These are phyloP conservation scores for Chironomus tepperi DNA, from an alignment of 1,140 invertebrate genomes.

Conservation along the genomic window DNA sequence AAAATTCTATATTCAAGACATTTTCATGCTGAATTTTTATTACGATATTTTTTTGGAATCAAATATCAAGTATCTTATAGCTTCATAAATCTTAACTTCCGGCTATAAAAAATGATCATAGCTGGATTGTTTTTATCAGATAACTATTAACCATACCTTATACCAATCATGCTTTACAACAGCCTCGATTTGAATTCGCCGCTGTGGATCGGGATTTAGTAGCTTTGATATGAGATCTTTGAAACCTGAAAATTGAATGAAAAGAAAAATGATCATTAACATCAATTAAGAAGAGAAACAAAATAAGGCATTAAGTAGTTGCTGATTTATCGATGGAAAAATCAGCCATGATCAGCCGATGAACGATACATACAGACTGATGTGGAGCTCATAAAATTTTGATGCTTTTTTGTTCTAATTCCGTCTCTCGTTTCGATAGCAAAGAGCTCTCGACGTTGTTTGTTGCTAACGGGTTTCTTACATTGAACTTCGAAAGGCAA, in stretches of 20 bases:
- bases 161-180: not conserved
- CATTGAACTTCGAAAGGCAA: not conserved
- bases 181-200: not conserved
- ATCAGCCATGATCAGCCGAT: too few species aligned
- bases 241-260: not conserved
- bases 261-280: not conserved
- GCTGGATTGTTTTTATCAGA: not conserved
- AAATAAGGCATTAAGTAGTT: not conserved
- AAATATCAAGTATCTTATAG: not conserved
- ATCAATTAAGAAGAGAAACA: not conserved
- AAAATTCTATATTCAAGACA: not conserved
- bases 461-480: not conserved
- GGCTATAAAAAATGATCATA: not conserved
- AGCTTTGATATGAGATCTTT: not conserved
- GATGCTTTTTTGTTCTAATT: conserved; percentile 3
- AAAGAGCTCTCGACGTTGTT: not conserved
- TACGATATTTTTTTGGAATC: not conserved
- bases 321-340: too few species aligned
- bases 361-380: not conserved
- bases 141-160: not conserved
- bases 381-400: not conserved
- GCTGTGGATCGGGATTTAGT: not conserved
- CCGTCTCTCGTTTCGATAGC: not conserved
- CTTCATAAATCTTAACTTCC: not conserved
- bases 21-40: not conserved